Evolutionary conservation across 2,797 vertebrate species (phyloP), one percentile per base, ranked within the genome.

Genomic region (Merluccius polli): DNA sequence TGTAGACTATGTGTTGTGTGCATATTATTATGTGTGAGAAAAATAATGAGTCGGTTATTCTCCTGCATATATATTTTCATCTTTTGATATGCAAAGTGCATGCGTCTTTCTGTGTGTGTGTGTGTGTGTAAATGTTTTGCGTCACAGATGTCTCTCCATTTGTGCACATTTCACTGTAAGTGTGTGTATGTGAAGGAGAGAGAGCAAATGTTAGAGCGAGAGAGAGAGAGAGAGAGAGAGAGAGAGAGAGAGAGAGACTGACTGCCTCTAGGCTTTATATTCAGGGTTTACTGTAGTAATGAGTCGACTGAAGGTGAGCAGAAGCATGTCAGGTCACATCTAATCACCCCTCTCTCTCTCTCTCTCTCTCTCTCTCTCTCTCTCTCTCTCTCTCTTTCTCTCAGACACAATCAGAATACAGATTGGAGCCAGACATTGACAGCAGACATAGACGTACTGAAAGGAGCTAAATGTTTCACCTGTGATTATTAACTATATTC

Each of bases 1-100:
- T 84, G 78, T 81, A 21, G 59, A 16, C 86, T 71, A 29, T 32
- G 29, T 83, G 86, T 86, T 87, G 87, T 81, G 85, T 78, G 87
- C n/a, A 78, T 41, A 76, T 84, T 76, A 79, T 88, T 82, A 87
- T 84, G 84, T 83, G 73, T 77, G 78, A 77, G 21, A 52, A 52
- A 52, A 21, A 52, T 52, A 52, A 52, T 52, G 48, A 52, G 6
- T 41, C 3, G 18, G 44, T 48, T 48, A 48, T 48, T 21, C 44
- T 48, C 44, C 0, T 48, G 44, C 18, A 48, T 48, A 4, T 48
- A 48, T 48, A 48, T 48, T 21, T 21, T 18, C 44, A 48, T 48
- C 44, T 48, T 21, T 48, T 48, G 44, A 48, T 48, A 48, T 48
- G 15, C 44, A 48, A 48, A 48, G 72, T 75, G 71, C 30, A 15